phyloP scores from a whole-genome alignment of 2,888 invertebrate species.

The Mythimna lalbum region DNA sequence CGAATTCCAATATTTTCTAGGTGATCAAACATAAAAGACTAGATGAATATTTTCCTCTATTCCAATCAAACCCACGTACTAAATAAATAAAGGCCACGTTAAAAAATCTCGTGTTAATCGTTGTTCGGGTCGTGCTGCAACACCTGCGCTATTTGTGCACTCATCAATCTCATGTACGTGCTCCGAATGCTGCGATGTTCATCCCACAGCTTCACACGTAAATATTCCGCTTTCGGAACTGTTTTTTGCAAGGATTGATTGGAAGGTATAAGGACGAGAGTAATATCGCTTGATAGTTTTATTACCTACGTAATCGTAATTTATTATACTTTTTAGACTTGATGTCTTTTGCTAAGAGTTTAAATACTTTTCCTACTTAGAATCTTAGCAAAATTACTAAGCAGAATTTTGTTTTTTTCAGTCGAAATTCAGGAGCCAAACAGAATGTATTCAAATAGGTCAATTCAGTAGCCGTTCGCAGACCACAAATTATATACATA shows the following conservation, averaged over 20 bases:
- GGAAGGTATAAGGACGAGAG: conserved; percentile 3
- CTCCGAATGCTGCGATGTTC: conserved; percentile 41
- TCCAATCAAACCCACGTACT: conserved; percentile 24
- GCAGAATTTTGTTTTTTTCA: background rate
- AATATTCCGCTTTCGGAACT: conserved; percentile 39
- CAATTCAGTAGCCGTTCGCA: conserved; percentile 13
- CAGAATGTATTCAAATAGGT: conserved; percentile 11
- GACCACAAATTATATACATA: conserved; percentile 20
- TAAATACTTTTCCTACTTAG: no score
- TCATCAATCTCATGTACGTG: conserved; percentile 57
- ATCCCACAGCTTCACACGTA: conserved; percentile 20
- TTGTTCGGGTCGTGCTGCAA: conserved; percentile 44
- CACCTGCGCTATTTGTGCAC: conserved; percentile 61
- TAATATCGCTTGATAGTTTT: conserved; percentile 3
- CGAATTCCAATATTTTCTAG: background rate
- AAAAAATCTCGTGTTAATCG: conserved; percentile 41
- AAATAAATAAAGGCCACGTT: conserved; percentile 38
- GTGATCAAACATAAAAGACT: background rate
- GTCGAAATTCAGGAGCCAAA: background rate
- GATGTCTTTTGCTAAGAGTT: background rate
- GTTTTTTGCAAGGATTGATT: conserved; percentile 13
- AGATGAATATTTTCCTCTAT: conserved; percentile 4
- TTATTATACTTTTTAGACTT: background rate
- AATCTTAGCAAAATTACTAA: no score
- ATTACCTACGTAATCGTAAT: background rate